Conservation (phyloP, 2,888 invertebrate species). For the Erannis defoliaria region DNA sequence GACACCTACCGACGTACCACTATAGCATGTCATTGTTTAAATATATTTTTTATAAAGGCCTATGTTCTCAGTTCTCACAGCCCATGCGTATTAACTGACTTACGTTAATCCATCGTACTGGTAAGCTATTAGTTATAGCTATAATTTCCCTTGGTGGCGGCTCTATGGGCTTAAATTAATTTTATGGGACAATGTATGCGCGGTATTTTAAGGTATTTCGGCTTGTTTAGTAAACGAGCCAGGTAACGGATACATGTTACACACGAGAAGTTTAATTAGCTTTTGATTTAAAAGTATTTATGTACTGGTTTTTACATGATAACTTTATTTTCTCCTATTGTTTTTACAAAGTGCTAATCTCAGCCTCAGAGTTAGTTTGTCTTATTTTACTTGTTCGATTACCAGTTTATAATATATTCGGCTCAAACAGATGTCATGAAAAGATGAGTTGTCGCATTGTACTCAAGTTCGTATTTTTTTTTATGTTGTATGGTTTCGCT, state of each 20-base stretch:
- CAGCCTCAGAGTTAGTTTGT: no score
- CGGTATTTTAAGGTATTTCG: conserved; percentile 17
- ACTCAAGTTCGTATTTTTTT: no score
- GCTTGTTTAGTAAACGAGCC: conserved; percentile 8
- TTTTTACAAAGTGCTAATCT: no score
- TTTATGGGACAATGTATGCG: conserved; percentile 32
- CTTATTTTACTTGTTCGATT: no score
- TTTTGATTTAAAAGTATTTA: background rate
- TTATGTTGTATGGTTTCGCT: no score
- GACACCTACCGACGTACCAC: no score
- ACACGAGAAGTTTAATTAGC: background rate
- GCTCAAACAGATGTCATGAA: no score
- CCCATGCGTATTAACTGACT: conserved; percentile 31
- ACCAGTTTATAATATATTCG: no score
- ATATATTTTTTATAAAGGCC: background rate
- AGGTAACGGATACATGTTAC: background rate
- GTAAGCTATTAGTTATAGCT: conserved; percentile 37
- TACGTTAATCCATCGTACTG: conserved; percentile 40
- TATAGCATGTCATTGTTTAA: no score
- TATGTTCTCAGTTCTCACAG: conserved; percentile 24
- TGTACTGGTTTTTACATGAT: background rate
- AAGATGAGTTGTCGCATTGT: no score
- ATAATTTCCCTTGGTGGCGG: conserved; percentile 31
- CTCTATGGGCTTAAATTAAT: conserved; percentile 34
- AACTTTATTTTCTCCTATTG: background rate